These are phyloP conservation scores for Notarius lentiginosus DNA, from an alignment of 2,113 vertebrate species.

Conservation along the genomic window DNA sequence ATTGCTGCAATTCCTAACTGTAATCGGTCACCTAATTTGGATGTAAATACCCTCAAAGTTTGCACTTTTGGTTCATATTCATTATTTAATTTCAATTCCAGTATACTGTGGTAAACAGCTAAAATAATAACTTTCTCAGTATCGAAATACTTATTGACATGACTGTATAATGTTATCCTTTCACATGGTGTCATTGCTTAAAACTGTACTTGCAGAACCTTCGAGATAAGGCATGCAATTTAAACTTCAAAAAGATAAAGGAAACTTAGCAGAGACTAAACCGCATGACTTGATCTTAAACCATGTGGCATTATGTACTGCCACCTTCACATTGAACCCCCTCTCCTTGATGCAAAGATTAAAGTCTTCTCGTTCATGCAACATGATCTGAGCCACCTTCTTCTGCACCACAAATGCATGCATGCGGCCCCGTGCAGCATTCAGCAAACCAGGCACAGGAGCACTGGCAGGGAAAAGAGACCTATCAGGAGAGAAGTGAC, in stretches of 20 bases:
- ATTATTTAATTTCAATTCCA: background rate
- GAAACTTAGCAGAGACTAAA: background rate
- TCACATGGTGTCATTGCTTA: background rate
- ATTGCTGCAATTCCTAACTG: background rate
- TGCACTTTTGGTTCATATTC: background rate
- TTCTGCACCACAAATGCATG: slow-evolving; percentile 45
- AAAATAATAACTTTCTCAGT: background rate
- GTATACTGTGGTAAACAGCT: background rate
- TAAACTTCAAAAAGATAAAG: background rate
- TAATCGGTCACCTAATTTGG: too few relatives aligned
- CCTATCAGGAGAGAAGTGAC: slow-evolving; percentile 46
- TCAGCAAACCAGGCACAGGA: slow-evolving; percentile 52
- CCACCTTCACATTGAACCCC: slow-evolving; percentile 39
- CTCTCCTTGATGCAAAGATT: slow-evolving; percentile 44
- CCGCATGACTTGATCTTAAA: background rate
- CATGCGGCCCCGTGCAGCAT: slow-evolving; percentile 53
- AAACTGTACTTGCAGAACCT: background rate
- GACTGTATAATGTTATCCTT: background rate
- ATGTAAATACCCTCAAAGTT: too few relatives aligned
- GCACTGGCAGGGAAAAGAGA: slow-evolving; percentile 34
- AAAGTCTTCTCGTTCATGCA: slow-evolving; percentile 49
- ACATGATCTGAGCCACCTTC: slow-evolving; percentile 16
- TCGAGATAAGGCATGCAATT: background rate
- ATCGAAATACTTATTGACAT: background rate
- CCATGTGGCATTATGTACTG: background rate